Evolutionary conservation across 2,113 vertebrate species (phyloP).

Genomic region (Sus scrofa): DNA sequence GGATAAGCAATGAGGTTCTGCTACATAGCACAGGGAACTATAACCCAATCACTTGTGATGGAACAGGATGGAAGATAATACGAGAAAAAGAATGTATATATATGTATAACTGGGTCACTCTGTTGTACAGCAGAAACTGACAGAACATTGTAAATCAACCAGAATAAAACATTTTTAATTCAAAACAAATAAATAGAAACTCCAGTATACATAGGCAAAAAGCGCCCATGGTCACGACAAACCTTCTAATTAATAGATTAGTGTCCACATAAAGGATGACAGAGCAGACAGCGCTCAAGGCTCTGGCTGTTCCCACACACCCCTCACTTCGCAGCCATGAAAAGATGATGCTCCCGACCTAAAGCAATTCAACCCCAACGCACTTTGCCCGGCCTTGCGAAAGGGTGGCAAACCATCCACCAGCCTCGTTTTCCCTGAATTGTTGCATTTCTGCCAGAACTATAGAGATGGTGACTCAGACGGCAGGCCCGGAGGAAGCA

Average conservation of each 20-base stretch:
- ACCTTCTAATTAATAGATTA: conserved; percentile 56
- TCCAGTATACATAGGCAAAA: background rate
- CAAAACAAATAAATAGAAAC: background rate
- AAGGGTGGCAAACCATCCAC: fast-evolving
- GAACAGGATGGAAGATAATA: too few relatives aligned
- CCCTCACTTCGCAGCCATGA: background rate
- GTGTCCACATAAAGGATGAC: background rate
- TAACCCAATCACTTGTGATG: too few relatives aligned
- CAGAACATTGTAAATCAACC: too few relatives aligned
- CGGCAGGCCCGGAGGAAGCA: background rate
- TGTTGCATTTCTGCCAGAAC: background rate
- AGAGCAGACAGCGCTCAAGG: background rate
- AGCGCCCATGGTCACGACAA: background rate
- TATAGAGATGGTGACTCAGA: background rate
- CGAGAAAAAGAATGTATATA: too few relatives aligned
- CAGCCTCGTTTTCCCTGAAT: background rate
- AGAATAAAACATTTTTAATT: too few relatives aligned
- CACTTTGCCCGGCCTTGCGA: background rate
- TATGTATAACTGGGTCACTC: too few relatives aligned
- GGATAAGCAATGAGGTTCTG: too few relatives aligned
- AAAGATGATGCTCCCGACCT: background rate
- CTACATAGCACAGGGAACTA: too few relatives aligned
- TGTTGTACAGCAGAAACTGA: too few relatives aligned
- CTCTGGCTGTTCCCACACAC: background rate
- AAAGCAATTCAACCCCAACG: background rate